A percentile compares a stretch with the other conserved stretches of the same genome.
These are phyloP conservation scores for Megamerina dolium DNA, from an alignment of 2,888 invertebrate genomes.

Conservation along the genomic window DNA sequence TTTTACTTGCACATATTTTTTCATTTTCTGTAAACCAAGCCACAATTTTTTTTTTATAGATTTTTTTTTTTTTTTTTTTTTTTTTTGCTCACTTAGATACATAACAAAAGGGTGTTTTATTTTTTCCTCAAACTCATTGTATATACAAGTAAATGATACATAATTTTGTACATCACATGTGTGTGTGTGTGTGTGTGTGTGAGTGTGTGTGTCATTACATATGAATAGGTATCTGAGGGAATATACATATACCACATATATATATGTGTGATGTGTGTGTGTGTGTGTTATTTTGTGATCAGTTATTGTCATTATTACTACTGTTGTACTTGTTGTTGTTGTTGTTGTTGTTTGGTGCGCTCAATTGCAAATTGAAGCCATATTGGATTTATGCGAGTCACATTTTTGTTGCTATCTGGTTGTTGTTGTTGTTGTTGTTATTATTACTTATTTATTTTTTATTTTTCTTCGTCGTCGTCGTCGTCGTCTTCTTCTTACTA, in stretches of 20 bases:
- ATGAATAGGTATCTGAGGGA: too few relatives aligned
- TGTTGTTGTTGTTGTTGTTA: background rate
- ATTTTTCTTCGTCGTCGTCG: too few relatives aligned
- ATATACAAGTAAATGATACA: background rate
- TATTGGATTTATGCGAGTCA: conserved; percentile 25
- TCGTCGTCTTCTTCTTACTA: too few relatives aligned
- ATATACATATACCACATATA: too few relatives aligned
- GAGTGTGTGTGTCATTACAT: background rate
- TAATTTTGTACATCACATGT: background rate
- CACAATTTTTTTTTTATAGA: background rate
- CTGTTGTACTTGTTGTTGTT: conserved; percentile 4
- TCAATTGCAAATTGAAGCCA: conserved; percentile 20
- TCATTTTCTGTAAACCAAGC: conserved; percentile 4
- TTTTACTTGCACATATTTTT: too few relatives aligned
- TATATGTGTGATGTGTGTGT: too few relatives aligned
- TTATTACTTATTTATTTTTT: too few relatives aligned
- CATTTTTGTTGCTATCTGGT: conserved; percentile 9
- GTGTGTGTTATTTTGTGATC: background rate
- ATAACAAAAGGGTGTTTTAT: background rate
- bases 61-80: conserved; percentile 19
- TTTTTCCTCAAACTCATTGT: conserved; percentile 6
- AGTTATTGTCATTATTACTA: too few relatives aligned
- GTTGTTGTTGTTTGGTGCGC: conserved; percentile 4
- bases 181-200: background rate
- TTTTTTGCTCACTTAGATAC: background rate